Conservation (phyloP, 2,888 invertebrate genomes). For the Eupsilia transversa region DNA sequence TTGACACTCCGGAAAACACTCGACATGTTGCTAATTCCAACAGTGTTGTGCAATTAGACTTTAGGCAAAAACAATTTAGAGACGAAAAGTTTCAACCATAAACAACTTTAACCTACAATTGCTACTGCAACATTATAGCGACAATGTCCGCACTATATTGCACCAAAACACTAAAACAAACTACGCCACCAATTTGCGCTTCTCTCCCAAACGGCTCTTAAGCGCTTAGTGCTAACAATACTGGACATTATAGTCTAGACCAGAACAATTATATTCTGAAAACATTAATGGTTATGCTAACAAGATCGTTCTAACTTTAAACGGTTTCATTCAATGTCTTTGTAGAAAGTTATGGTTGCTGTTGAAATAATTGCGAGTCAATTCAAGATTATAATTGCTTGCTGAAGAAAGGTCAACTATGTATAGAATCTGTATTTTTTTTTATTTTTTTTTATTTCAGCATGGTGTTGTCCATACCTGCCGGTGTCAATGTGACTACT, state of each 20-base stretch:
- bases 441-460: neutral
- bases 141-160: conserved; percentile 6
- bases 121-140: neutral
- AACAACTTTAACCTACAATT: neutral
- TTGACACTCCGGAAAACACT: neutral
- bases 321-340: conserved; percentile 45
- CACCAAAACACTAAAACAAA: conserved; percentile 35
- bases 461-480: neutral
- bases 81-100: neutral
- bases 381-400: conserved; percentile 1
- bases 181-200: conserved; percentile 32
- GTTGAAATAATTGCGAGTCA: conserved; percentile 14
- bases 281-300: conserved; percentile 55
- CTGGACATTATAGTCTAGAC: conserved; percentile 47
- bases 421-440: neutral
- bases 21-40: neutral
- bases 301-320: conserved; percentile 47
- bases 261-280: conserved; percentile 38
- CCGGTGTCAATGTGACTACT: too few relatives aligned
- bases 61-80: neutral
- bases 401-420: neutral
- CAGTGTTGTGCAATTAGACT: neutral
- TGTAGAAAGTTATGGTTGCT: neutral
- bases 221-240: conserved; percentile 37
- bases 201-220: conserved; percentile 35